Evolutionary conservation across 2,888 invertebrate species (phyloP).

Genomic region (Sceliomorpha sp.): DNA sequence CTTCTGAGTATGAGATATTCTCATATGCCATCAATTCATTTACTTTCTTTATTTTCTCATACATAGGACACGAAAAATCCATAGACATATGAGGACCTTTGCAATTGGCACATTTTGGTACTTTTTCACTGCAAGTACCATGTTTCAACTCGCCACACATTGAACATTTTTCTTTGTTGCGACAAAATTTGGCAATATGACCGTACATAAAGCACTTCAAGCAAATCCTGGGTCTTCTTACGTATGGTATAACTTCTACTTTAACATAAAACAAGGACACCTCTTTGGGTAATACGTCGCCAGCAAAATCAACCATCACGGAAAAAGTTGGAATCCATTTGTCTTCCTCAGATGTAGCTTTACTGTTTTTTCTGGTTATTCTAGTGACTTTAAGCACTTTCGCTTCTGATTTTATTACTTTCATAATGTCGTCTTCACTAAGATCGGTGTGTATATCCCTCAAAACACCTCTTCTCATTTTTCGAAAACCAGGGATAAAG

Average conservation of each 20-base stretch:
- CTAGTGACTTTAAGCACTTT: neutral
- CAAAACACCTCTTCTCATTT: conserved; percentile 6
- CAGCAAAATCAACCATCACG: conserved; percentile 5
- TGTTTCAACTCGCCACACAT: conserved; percentile 17
- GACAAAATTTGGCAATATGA: conserved; percentile 11
- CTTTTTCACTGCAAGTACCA: neutral
- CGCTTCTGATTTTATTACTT: neutral
- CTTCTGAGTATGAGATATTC: conserved; percentile 14
- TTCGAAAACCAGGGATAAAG: conserved; percentile 21
- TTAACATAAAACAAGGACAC: conserved; percentile 2
- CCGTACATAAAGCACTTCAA: conserved; percentile 13
- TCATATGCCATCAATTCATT: conserved; percentile 16
- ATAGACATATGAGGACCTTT: conserved; percentile 15
- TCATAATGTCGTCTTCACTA: neutral
- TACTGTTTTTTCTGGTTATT: conserved; percentile 14
- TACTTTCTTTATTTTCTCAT: neutral
- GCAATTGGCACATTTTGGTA: conserved; percentile 23
- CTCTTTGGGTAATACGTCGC: conserved; percentile 13
- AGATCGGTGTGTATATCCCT: conserved; percentile 12
- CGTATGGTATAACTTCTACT: conserved; percentile 7
- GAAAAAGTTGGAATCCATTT: conserved; percentile 23
- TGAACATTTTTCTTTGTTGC: conserved; percentile 1
- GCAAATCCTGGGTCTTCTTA: conserved; percentile 8
- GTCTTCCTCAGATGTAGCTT: neutral
- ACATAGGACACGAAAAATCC: conserved; percentile 1